Evolutionary conservation across 2,113 vertebrate genomes (phyloP).

Genomic region (Damaliscus lunatus): DNA sequence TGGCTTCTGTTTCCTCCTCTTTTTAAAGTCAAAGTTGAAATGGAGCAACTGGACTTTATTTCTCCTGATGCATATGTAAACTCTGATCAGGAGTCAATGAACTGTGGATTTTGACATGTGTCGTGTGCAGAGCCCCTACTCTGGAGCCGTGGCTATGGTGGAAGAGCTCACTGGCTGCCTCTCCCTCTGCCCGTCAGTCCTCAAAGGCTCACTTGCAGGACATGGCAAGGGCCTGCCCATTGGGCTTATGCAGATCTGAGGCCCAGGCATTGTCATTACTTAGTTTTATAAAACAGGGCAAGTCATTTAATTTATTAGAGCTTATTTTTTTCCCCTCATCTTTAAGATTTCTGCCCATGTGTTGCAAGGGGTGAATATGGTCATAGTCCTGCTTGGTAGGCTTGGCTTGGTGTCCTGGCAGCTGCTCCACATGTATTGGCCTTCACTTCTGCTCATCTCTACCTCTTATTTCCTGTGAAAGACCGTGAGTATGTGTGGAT

Average conservation of each 20-base stretch:
- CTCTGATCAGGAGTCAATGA: background rate
- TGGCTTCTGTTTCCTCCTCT: background rate
- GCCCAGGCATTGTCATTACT: background rate
- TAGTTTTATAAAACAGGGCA: background rate
- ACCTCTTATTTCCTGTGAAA: background rate
- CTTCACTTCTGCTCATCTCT: background rate
- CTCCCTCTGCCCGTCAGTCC: background rate
- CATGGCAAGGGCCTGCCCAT: background rate
- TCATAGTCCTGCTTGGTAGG: background rate
- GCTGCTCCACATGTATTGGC: background rate
- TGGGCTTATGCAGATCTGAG: background rate
- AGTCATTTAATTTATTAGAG: background rate
- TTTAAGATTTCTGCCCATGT: background rate
- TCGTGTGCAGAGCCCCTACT: background rate
- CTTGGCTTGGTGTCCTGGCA: background rate
- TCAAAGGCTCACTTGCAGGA: background rate
- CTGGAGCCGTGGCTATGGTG: background rate
- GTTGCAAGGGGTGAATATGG: background rate
- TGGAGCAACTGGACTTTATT: background rate
- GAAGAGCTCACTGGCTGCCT: background rate
- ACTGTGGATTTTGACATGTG: background rate
- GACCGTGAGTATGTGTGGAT: background rate
- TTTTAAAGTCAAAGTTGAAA: background rate
- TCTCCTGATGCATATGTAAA: background rate
- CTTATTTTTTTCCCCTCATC: background rate